Evolutionary conservation across 2,888 invertebrate genomes (phyloP).

Genomic region (Scelioninae gen. 2): DNA sequence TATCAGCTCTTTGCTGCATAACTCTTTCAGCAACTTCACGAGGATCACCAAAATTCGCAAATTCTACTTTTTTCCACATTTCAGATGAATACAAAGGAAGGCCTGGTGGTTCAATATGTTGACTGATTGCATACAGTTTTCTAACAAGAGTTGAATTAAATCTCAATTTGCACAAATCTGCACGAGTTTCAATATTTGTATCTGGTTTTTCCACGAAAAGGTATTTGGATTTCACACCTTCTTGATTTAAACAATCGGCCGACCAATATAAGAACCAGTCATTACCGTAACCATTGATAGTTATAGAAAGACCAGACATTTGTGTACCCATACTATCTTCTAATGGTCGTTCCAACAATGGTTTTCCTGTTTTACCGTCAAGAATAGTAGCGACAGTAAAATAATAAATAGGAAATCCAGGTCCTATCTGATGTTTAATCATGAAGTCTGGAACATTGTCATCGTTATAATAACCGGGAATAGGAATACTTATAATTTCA

Average conservation of each 20-base stretch:
- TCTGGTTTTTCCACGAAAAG: conserved; percentile 73
- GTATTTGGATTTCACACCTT: conserved; percentile 76
- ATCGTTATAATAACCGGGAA: conserved; percentile 86
- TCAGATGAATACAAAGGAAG: conserved; percentile 82
- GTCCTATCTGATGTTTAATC: conserved; percentile 83
- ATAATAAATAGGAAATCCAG: conserved; percentile 85
- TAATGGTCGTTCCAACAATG: conserved; percentile 78
- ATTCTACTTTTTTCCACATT: conserved; percentile 72
- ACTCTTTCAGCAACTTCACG: conserved; percentile 75
- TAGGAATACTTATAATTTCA: conserved; percentile 85
- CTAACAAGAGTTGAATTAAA: conserved; percentile 83
- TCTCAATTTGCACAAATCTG: conserved; percentile 82
- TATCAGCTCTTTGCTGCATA: conserved; percentile 65
- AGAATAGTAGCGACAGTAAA: conserved; percentile 80
- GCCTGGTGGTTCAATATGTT: conserved; percentile 84
- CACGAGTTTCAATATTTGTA: conserved; percentile 66
- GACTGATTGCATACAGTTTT: conserved; percentile 81
- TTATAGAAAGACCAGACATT: conserved; percentile 78
- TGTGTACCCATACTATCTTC: conserved; percentile 80
- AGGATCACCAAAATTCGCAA: conserved; percentile 76
- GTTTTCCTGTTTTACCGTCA: conserved; percentile 80
- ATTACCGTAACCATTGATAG: conserved; percentile 80
- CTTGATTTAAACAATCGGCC: conserved; percentile 78
- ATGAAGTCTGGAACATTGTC: conserved; percentile 87
- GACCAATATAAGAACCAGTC: conserved; percentile 89